Base-by-base conservation (phyloP, 2,113 vertebrate species). In the Strigops habroptila region DNA sequence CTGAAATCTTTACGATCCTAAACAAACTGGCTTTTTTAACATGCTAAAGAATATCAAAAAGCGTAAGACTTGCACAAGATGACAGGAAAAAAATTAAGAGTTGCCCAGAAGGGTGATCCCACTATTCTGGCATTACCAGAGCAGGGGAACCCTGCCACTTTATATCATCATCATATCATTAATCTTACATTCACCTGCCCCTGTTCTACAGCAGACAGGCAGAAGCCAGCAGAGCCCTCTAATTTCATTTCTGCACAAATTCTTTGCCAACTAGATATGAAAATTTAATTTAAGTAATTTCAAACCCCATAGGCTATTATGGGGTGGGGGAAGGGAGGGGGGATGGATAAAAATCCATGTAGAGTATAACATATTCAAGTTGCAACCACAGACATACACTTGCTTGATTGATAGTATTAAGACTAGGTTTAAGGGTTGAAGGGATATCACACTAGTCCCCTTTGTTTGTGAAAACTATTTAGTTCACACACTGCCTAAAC, bases 141-240 rank as follows among this genome's bases (percentile, higher is more conserved):
- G 43, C n/a, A 37, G 31, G 13, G 33, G 15, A 79, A 25, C 5
- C 1, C 46, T 28, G 17, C 10, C 14, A 49, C n/a, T 35, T 57
- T 12, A 0, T 15, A 30, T 5, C 14, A 43, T 41, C 41, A 31
- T 57, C 18, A 0, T 15, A 33, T 5, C 16, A 43, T 37, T 37
- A 14, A 1, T 35, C 18, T 37, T 12, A 14, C 3, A 7, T 39
- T 63, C 14, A 64, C 3, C 27, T 31, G 4, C 27, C 17, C 35
- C 43, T 25, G 5, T 12, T 59, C 28, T 28, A 55, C 49, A 76
- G 43, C 4, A 69, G 35, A 21, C 64, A 57, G 6, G 33, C 37
- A 93, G 73, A 68, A 82, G 43, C 28, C 65, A 48, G 60, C 22
- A 91, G 31, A 79, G 44, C 16, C 28, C 44, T 62, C 24, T n/a